Evolutionary conservation across 92 coral and sea anemone species (phyloP).

Genomic region (Montipora capitata): DNA sequence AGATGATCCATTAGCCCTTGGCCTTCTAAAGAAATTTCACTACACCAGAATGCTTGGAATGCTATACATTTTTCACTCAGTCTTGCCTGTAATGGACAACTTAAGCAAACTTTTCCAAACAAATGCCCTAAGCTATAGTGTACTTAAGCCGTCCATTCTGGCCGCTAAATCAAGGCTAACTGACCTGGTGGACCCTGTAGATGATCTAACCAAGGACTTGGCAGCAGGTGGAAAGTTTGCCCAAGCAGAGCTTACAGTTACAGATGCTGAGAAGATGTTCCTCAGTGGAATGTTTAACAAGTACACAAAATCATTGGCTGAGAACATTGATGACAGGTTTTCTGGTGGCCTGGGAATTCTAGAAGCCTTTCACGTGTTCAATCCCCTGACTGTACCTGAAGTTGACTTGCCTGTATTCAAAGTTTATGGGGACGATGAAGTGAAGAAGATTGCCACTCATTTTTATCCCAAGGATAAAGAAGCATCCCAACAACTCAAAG

Average conservation of each 20-base stretch:
- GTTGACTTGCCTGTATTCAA: constrained; percentile 40
- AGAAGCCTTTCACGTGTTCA: constrained; percentile 35
- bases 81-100: constrained; percentile 48
- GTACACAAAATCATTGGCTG: constrained; percentile 26
- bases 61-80: constrained; percentile 40
- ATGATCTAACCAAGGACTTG: constrained; percentile 30
- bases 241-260: constrained; percentile 32
- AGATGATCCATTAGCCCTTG: constrained; percentile 5
- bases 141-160: too few species aligned
- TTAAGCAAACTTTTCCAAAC: constrained; percentile 51
- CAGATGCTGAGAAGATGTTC: constrained; percentile 19
- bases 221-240: constrained; percentile 14
- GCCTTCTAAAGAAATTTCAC: constrained; percentile 29
- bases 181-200: background rate
- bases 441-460: constrained; percentile 25
- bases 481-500: constrained; percentile 42
- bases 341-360: constrained; percentile 12
- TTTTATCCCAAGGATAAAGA: constrained; percentile 39
- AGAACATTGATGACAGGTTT: constrained; percentile 15
- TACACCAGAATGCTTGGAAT: constrained; percentile 42
- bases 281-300: constrained; percentile 26
- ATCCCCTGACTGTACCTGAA: constrained; percentile 31
- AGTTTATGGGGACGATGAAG: constrained; percentile 29
- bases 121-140: constrained; percentile 41
- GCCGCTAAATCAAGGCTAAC: too few species aligned